phyloP scores from a whole-genome alignment of 2,888 invertebrate species.

The Erynnis tages region DNA sequence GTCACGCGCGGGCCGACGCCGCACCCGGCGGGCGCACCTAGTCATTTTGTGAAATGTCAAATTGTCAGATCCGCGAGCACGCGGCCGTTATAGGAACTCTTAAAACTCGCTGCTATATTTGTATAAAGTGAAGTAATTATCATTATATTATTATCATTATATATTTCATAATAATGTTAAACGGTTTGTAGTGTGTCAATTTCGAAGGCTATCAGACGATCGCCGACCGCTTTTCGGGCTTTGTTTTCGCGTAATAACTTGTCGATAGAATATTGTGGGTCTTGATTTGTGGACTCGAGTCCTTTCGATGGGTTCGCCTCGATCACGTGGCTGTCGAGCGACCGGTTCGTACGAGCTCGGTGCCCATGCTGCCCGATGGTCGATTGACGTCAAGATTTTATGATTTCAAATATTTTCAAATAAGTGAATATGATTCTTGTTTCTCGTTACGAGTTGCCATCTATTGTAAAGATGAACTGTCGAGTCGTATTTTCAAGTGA shows the following conservation, averaged over 20 bases:
- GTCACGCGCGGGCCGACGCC: constrained; percentile 51
- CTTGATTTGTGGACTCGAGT: constrained; percentile 6
- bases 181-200: constrained; percentile 76
- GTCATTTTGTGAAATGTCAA: constrained; percentile 81
- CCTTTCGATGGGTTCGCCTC: neutral
- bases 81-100: constrained; percentile 87
- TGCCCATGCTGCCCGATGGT: neutral
- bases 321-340: neutral
- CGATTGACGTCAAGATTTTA: neutral
- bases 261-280: constrained; percentile 8
- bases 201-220: constrained; percentile 78
- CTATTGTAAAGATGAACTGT: neutral
- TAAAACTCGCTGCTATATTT: constrained; percentile 89
- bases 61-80: constrained; percentile 74
- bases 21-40: constrained; percentile 70
- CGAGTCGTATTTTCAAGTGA: constrained; percentile 35
- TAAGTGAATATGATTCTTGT: constrained; percentile 2
- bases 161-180: constrained; percentile 76
- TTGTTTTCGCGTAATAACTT: constrained; percentile 18
- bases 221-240: constrained; percentile 42
- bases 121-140: constrained; percentile 83
- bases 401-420: constrained; percentile 1
- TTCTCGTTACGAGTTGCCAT: constrained; percentile 13
- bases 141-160: constrained; percentile 66
- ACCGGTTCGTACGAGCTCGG: neutral